Conservation (phyloP, 2,113 vertebrate species). For the Oophaga pumilio region DNA sequence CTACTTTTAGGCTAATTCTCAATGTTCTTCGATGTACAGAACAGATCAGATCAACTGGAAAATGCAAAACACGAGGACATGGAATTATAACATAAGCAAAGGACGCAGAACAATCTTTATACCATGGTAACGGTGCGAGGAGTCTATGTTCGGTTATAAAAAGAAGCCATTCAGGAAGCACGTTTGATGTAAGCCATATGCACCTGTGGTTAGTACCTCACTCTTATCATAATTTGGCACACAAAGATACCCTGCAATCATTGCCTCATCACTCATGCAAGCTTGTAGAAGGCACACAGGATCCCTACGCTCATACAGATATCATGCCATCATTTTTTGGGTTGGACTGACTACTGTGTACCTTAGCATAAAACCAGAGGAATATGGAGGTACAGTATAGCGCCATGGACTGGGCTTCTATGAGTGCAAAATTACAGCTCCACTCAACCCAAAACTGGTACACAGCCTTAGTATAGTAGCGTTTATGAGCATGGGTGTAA, state of each 20-base stretch:
- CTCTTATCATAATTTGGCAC: not conserved
- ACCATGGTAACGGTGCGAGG: not conserved
- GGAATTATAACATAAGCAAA: not conserved
- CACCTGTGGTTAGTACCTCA: not conserved
- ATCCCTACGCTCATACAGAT: not conserved
- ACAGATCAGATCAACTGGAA: not conserved
- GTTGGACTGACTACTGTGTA: too few relatives aligned
- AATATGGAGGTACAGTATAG: too few relatives aligned
- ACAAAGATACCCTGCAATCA: not conserved
- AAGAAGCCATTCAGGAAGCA: not conserved
- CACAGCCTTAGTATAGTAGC: too few relatives aligned
- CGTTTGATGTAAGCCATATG: not conserved
- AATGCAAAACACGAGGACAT: slow-evolving; percentile 5
- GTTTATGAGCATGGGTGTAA: too few relatives aligned
- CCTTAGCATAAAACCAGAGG: too few relatives aligned
- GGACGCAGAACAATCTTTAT: not conserved
- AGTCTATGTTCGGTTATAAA: not conserved
- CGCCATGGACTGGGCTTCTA: too few relatives aligned
- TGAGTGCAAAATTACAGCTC: too few relatives aligned
- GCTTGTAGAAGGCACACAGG: not conserved
- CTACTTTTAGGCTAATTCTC: not conserved
- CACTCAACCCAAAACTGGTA: too few relatives aligned
- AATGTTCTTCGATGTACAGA: not conserved
- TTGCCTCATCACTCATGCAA: not conserved
- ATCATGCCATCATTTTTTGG: too few relatives aligned